Percentiles rank a stretch among this genome's conserved stretches.
phyloP scores from a whole-genome alignment of 1,140 invertebrate genomes.

The Vanessa tameamea region DNA sequence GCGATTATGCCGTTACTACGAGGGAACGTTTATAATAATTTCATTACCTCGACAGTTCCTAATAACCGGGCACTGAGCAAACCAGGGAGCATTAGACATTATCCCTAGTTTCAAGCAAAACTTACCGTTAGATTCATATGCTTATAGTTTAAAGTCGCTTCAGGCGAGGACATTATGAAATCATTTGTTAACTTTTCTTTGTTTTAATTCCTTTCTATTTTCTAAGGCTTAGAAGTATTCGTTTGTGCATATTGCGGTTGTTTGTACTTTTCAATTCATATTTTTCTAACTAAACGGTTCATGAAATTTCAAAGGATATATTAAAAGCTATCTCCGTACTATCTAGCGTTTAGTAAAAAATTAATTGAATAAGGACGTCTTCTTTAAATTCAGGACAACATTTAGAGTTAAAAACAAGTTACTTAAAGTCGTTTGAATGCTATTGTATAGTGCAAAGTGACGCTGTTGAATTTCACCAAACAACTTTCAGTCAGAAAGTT shows the following conservation, averaged over 20 bases:
- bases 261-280: no score
- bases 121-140: not conserved
- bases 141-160: constrained; percentile 2
- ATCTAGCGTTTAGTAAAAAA: not conserved
- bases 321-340: no score
- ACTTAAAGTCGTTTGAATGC: constrained; percentile 42
- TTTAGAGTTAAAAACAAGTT: constrained; percentile 27
- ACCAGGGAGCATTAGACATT: constrained; percentile 47
- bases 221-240: not conserved
- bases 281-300: no score
- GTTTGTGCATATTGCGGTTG: no score
- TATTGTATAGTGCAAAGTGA: constrained; percentile 43
- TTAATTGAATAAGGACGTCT: not conserved
- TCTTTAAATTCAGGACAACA: not conserved
- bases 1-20: constrained; percentile 50
- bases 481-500: constrained; percentile 66
- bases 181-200: constrained; percentile 11
- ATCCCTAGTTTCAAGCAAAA: constrained; percentile 14
- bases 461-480: constrained; percentile 45
- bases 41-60: constrained; percentile 52
- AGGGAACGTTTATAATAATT: constrained; percentile 60
- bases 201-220: constrained; percentile 1
- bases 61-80: constrained; percentile 47
- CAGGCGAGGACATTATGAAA: not conserved
- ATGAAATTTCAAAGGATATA: no score